Evolutionary conservation across 2,113 vertebrate species (phyloP).

Genomic region (Potamarius usumacintae): DNA sequence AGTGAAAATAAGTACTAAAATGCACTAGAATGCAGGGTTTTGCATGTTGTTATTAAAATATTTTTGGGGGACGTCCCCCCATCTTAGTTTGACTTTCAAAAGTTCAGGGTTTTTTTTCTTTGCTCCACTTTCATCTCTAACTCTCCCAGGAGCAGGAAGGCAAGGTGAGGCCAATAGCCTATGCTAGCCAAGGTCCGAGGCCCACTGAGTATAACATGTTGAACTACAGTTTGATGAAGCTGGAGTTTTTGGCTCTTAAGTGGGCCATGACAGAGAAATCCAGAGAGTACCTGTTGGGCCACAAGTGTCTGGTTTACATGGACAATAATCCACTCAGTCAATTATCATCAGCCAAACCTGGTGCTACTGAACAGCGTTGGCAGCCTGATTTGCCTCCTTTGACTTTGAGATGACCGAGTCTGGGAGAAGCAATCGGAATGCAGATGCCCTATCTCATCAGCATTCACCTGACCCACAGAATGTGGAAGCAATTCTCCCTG

Average conservation of each 20-base stretch:
- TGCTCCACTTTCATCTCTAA: too few species aligned
- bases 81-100: too few species aligned
- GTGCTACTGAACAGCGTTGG: conserved; percentile 7
- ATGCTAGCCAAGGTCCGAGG: not conserved
- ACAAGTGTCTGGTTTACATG: conserved; percentile 4
- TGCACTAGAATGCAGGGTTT: too few species aligned
- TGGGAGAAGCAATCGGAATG: too few species aligned
- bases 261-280: not conserved
- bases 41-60: too few species aligned
- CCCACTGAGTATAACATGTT: conserved; percentile 20
- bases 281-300: conserved; percentile 21
- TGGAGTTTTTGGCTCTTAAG: not conserved
- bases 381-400: conserved; percentile 24
- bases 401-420: not conserved
- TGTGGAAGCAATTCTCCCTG: too few species aligned
- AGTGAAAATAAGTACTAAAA: too few species aligned
- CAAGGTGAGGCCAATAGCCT: too few species aligned
- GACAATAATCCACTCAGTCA: conserved; percentile 20
- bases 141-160: not conserved
- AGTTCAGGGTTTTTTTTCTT: too few species aligned
- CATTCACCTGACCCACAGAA: too few species aligned
- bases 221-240: conserved; percentile 34
- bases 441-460: too few species aligned
- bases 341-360: conserved; percentile 2
- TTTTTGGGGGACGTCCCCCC: too few species aligned